Percentiles rank a stretch among this genome's conserved stretches.
phyloP scores from a whole-genome alignment of 2,797 vertebrate species.

The Danionella dracula region DNA sequence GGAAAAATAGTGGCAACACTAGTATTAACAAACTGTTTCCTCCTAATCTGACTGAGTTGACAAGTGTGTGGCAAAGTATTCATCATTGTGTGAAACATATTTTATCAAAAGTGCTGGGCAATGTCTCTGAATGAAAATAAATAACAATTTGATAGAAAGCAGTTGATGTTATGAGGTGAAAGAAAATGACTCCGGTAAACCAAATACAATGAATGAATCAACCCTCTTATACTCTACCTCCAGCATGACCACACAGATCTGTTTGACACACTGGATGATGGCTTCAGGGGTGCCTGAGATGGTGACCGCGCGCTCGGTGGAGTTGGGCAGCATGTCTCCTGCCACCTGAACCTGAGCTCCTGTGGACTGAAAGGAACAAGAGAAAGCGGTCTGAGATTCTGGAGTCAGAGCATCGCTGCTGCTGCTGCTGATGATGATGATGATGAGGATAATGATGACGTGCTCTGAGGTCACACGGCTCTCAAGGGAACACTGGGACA shows the following conservation, averaged over 20 bases:
- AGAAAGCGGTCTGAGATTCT: not conserved
- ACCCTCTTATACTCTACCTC: slow-evolving; percentile 76
- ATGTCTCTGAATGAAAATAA: too few species aligned
- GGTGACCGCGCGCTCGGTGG: slow-evolving; percentile 94
- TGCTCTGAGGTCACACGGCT: not conserved
- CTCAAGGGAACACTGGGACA: not conserved
- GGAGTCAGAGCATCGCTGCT: not conserved
- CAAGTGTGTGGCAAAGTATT: too few species aligned
- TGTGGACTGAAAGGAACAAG: slow-evolving; percentile 77
- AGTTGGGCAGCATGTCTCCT: slow-evolving; percentile 96
- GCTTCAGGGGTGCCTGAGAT: slow-evolving; percentile 96
- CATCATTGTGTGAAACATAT: too few species aligned
- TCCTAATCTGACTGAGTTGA: too few species aligned
- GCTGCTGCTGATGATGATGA: not conserved
- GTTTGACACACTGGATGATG: slow-evolving; percentile 98
- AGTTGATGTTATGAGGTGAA: too few species aligned
- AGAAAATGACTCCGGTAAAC: too few species aligned
- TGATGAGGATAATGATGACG: not conserved
- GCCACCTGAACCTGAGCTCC: slow-evolving; percentile 96
- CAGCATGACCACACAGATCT: slow-evolving; percentile 98
- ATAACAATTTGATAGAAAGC: too few species aligned
- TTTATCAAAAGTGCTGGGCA: too few species aligned
- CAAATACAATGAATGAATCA: too few species aligned
- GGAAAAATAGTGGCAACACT: too few species aligned
- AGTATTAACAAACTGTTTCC: too few species aligned